phyloP scores from a whole-genome alignment of 2,888 invertebrate species.

The Eristalis intricaria region DNA sequence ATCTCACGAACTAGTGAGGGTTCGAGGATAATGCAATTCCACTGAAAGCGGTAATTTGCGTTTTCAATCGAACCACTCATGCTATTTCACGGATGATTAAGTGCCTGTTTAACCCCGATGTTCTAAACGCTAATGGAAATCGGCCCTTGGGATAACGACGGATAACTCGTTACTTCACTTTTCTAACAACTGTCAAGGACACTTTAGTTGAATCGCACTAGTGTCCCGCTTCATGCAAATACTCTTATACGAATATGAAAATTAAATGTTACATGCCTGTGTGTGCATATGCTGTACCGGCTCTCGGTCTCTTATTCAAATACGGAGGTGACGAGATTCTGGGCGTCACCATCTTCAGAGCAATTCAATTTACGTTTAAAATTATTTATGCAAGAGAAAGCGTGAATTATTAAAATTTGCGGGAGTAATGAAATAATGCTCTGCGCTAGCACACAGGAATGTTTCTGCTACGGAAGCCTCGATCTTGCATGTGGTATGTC shows the following conservation, averaged over 20 bases:
- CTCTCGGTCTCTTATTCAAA: conserved; percentile 4
- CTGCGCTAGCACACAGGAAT: neutral
- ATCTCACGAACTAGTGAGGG: conserved; percentile 24
- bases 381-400: conserved; percentile 61
- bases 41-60: conserved; percentile 64
- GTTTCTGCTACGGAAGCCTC: neutral
- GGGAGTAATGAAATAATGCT: neutral
- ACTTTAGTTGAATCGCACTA: conserved; percentile 61
- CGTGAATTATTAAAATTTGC: conserved; percentile 53
- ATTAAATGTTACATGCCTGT: conserved; percentile 39
- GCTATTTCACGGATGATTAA: conserved; percentile 64
- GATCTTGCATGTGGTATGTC: neutral
- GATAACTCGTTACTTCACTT: conserved; percentile 49
- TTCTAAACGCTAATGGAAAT: conserved; percentile 21
- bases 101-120: conserved; percentile 40
- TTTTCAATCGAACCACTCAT: conserved; percentile 63
- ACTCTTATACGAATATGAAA: conserved; percentile 51
- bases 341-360: conserved; percentile 37
- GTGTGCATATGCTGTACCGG: neutral
- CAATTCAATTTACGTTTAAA: conserved; percentile 65
- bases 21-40: conserved; percentile 57
- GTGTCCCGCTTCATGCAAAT: conserved; percentile 60
- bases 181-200: conserved; percentile 54
- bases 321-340: conserved; percentile 10
- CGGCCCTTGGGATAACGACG: conserved; percentile 37